phyloP scores from a whole-genome alignment of 2,113 vertebrate species.

The Engraulis encrasicolus region DNA sequence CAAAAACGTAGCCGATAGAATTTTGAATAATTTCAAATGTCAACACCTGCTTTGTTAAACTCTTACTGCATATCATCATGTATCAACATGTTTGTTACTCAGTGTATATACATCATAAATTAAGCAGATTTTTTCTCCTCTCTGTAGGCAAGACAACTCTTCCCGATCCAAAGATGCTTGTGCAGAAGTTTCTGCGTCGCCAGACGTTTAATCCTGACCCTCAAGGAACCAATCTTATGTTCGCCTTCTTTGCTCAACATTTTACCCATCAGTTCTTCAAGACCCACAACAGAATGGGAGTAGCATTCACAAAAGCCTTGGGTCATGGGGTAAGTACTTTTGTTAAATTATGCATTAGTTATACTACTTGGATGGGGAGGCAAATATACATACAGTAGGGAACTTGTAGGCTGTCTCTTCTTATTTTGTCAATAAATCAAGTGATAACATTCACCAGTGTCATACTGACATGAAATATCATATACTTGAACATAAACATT shows the following conservation, averaged over 20 bases:
- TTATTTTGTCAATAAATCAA: too few species aligned
- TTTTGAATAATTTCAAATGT: too few species aligned
- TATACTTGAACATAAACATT: too few species aligned
- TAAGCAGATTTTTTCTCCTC: background rate
- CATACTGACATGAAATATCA: too few species aligned
- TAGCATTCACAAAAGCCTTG: conserved; percentile 87
- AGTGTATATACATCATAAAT: background rate
- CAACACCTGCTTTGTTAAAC: too few species aligned
- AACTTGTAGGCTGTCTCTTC: too few species aligned
- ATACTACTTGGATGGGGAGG: too few species aligned
- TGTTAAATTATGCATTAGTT: too few species aligned
- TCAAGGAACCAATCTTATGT: conserved; percentile 89
- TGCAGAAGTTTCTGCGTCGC: conserved; percentile 79
- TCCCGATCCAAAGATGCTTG: conserved; percentile 81
- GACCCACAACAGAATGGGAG: conserved; percentile 80
- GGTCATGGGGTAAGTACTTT: conserved; percentile 86
- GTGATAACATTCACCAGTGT: too few species aligned
- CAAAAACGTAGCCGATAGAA: too few species aligned
- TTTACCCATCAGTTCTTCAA: conserved; percentile 98
- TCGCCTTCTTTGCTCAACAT: conserved; percentile 96
- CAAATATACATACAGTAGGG: too few species aligned
- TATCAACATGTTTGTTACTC: background rate
- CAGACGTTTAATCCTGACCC: conserved; percentile 84
- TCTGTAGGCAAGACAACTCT: conserved; percentile 81
- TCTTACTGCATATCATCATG: background rate